Conservation (phyloP, 2,797 vertebrate genomes). For the Halcyon badia region DNA sequence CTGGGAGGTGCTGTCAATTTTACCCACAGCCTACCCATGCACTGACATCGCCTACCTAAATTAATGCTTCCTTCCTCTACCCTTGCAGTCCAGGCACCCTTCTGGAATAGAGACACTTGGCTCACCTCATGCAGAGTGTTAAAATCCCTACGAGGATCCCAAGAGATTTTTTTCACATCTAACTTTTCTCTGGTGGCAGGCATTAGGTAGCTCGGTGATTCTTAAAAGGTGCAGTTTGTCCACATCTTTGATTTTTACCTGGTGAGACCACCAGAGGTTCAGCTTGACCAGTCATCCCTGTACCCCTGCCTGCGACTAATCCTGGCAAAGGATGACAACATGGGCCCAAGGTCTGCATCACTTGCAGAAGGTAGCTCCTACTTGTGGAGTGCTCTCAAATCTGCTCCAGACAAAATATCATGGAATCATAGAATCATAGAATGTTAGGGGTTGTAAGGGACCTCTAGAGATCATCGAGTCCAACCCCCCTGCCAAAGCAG, state of each 20-base stretch:
- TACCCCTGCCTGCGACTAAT: background rate
- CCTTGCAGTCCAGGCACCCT: background rate
- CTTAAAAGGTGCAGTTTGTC: background rate
- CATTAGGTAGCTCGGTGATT: background rate
- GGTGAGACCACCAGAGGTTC: background rate
- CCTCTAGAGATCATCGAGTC: too few relatives aligned
- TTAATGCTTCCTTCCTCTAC: background rate
- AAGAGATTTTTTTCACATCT: background rate
- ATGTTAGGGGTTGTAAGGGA: too few relatives aligned
- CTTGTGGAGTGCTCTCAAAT: background rate
- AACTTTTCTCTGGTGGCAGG: background rate
- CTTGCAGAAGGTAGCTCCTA: background rate
- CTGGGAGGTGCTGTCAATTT: constrained; percentile 26
- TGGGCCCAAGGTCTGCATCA: background rate
- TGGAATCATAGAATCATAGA: too few relatives aligned
- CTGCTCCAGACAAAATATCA: background rate
- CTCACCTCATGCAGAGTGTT: background rate
- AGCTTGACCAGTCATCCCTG: rapidly evolving
- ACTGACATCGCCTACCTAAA: background rate
- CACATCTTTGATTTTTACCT: background rate
- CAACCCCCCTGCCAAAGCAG: too few relatives aligned
- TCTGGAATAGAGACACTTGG: background rate
- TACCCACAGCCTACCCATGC: background rate
- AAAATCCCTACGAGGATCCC: background rate
- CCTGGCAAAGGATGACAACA: background rate